phyloP scores from a whole-genome alignment of 2,113 vertebrate species.

The Tupaia chinensis region DNA sequence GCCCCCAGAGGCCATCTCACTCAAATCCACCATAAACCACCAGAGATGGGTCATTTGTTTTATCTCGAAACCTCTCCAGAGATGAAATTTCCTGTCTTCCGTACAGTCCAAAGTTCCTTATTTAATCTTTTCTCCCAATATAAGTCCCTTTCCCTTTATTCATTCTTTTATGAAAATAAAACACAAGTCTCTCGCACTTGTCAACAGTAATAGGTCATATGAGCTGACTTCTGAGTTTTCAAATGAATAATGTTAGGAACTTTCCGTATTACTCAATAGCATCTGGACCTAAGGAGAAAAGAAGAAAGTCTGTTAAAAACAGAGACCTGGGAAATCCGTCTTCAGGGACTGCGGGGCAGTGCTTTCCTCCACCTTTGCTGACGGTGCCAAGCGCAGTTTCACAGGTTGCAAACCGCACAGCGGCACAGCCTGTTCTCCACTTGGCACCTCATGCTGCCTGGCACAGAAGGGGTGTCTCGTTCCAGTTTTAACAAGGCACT shows the following conservation, averaged over 20 bases:
- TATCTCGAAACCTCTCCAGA: neutral
- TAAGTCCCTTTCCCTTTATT: neutral
- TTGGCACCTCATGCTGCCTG: neutral
- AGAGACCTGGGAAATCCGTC: neutral
- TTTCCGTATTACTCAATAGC: neutral
- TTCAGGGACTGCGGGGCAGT: neutral
- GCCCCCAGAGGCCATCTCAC: neutral
- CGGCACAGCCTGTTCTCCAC: neutral
- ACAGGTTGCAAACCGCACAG: neutral
- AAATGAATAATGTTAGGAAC: neutral
- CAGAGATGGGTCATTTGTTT: neutral
- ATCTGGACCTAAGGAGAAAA: neutral
- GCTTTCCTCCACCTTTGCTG: neutral
- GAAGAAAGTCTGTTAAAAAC: neutral
- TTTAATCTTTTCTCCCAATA: slow-evolving; percentile 3
- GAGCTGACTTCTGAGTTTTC: neutral
- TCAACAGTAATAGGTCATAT: neutral
- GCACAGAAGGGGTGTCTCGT: neutral
- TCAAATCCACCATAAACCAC: neutral
- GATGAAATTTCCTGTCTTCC: neutral
- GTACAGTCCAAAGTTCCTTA: neutral
- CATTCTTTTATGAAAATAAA: slow-evolving; percentile 15
- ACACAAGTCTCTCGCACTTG: neutral
- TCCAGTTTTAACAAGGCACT: neutral
- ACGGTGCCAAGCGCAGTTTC: neutral